Evolutionary conservation across 2,113 vertebrate genomes (phyloP), one percentile per base, ranked within the genome.

Genomic region (Dasyprocta punctata): DNA sequence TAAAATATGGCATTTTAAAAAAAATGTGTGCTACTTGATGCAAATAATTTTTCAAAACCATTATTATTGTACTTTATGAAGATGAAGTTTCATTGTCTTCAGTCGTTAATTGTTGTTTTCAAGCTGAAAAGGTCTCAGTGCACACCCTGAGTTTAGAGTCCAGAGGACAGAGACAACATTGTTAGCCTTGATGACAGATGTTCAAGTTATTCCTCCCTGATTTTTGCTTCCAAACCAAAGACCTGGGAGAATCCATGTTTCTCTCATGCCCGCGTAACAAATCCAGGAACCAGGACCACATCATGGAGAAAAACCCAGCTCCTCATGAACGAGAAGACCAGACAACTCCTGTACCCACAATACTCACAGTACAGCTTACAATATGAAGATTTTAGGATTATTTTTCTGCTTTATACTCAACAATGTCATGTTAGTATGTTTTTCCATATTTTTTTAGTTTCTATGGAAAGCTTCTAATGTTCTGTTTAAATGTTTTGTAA

Each of bases 401-500:
- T 47, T 65, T 63, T 30, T 22, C 0, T 97, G 14, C 24, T 38
- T 20, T 90, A 0, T 86, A 33, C 58, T 22, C 58, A 95, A 38
- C 12, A 44, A 28, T 3, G 0, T 56, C 24, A 30, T 47, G 30
- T 63, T 26, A n/a, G 84, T 92, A 5, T 83, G 60, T 97, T n/a
- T 73, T 89, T 19, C 12, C 16, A 1, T 24, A 1, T 2, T 38
- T 91, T 91, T 82, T 80, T 33, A 12, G 1, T 41, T 88, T 56
- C 6, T 8, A 89, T 94, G 41, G 93, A 97, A 97, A 97, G 52
- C 12, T 11, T 44, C 67, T 73, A 95, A 14, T 78, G n/a, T 26
- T 96, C 89, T 75, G 12, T 91, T 96, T 80, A 82, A 73, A 87
- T 69, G 44, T 69, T 96, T 86, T 93, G 17, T 77, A 92, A n/a